A percentile compares a stretch with the other conserved stretches of the same genome.
These are phyloP conservation scores for Theodoxus fluviatilis DNA, from an alignment of 2,888 invertebrate species.

Conservation along the genomic window DNA sequence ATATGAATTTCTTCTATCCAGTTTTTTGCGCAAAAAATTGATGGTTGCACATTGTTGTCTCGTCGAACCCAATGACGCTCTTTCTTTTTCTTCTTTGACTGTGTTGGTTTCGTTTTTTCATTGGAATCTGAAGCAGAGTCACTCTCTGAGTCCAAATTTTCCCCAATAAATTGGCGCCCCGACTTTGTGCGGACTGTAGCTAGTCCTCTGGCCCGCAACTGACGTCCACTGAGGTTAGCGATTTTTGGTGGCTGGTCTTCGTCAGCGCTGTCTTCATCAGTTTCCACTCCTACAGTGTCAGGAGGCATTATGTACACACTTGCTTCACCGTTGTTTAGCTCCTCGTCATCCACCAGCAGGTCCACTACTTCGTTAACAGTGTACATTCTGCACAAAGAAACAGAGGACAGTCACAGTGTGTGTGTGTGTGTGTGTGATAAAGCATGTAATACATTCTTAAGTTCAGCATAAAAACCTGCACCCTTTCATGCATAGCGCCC, in stretches of 20 bases:
- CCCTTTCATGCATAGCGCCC: no score
- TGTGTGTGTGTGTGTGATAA: no score
- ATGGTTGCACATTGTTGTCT: background rate
- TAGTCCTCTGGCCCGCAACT: background rate
- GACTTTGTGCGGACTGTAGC: background rate
- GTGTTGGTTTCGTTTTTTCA: background rate
- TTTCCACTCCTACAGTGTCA: background rate
- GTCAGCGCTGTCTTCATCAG: slow-evolving; percentile 8
- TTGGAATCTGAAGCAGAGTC: background rate
- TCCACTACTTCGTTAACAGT: no score
- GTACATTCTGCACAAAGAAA: no score
- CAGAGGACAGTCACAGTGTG: no score
- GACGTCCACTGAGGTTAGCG: slow-evolving; percentile 1
- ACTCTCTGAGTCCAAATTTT: background rate
- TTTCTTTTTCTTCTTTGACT: background rate
- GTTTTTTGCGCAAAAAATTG: background rate
- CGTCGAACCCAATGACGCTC: background rate
- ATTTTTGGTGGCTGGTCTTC: background rate
- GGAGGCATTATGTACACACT: background rate
- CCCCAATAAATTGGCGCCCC: background rate
- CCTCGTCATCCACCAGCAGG: no score
- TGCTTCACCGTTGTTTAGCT: no score
- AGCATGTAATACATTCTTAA: no score
- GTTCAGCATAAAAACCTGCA: no score
- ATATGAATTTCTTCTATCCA: background rate